phyloP scores from a whole-genome alignment of 1,140 invertebrate genomes.

The Pseudomyrmex concolor region DNA sequence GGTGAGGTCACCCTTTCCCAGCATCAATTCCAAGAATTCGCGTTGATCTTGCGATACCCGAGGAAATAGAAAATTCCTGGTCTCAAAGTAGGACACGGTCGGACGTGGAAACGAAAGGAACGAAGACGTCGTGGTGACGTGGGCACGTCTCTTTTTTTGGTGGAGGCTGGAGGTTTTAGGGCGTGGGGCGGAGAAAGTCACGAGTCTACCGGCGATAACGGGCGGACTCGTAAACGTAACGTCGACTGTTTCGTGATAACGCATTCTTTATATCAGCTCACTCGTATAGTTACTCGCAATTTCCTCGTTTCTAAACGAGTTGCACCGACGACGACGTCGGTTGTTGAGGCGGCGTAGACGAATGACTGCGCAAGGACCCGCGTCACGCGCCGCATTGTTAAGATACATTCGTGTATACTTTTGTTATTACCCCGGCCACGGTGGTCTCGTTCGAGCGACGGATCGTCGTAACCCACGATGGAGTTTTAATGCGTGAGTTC shows the following conservation, averaged over 20 bases:
- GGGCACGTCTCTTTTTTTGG: conserved; percentile 28
- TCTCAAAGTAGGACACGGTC: conserved; percentile 52
- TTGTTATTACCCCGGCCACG: conserved; percentile 3
- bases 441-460: conserved; percentile 25
- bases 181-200: conserved; percentile 18
- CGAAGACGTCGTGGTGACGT: conserved; percentile 40
- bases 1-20: conserved; percentile 27
- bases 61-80: conserved; percentile 60
- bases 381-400: neutral
- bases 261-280: conserved; percentile 46
- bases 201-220: conserved; percentile 33
- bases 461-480: conserved; percentile 11
- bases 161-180: conserved; percentile 1
- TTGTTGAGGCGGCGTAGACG: conserved; percentile 27
- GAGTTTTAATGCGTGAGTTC: conserved; percentile 52
- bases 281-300: conserved; percentile 18
- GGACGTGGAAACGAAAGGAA: conserved; percentile 43
- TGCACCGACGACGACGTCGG: neutral
- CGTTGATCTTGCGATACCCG: conserved; percentile 53
- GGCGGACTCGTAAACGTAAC: conserved; percentile 59
- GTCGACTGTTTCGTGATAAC: neutral
- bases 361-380: neutral
- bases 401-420: conserved; percentile 44
- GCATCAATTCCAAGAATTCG: conserved; percentile 58
- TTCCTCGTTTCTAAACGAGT: conserved; percentile 18